Base-by-base conservation (phyloP, 2,113 vertebrate species). In the Onychostoma macrolepis region DNA sequence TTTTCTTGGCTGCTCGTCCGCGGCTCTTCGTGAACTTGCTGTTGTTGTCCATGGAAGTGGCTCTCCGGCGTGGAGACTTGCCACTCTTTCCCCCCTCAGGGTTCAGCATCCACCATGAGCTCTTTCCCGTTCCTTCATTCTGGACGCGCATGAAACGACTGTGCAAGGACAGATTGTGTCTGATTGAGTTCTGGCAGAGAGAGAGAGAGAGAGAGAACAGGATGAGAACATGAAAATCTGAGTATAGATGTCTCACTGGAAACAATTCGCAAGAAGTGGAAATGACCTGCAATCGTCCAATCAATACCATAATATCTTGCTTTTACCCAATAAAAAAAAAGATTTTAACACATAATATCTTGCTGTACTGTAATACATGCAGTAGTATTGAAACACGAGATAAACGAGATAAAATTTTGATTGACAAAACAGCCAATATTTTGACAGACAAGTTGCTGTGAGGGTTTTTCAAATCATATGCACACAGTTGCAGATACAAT, bases 41-140 rank as follows among this genome's bases (percentile, higher is more conserved):
- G 95, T 97, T 99, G 95, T 99, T 99, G 94, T 99, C 98, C 98
- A 99, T 99, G 84, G 98, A 99, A 0, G 96, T 96, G 0, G 98
- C 98, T 91, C 98, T 94, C 90, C 98, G 97, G 81, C 98, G 94
- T 26, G 98, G 98, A 17, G 98, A 99, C 87, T 99, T 99, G 11
- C 98, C 97, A 1, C 95, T 99, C 92, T 98, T 99, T 41, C 97
- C 97, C 26, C 98, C 98, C 80, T 99, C 98, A 2, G 98, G 98
- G 89, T 99, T 99, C 80, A 99, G 94, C 97, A 99, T 99, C 98
- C 98, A 99, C 98, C 98, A 99, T 41, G 98, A 99, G 93, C 98
- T 99, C 92, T 99, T 99, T 19, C 98, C 98, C 0, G 98, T 99
- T 58, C 98, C 98, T 91, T 99, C 98, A 36, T 99, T 99, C 93